These are phyloP conservation scores for Progne subis DNA, from an alignment of 2,113 vertebrate genomes.

Conservation along the genomic window DNA sequence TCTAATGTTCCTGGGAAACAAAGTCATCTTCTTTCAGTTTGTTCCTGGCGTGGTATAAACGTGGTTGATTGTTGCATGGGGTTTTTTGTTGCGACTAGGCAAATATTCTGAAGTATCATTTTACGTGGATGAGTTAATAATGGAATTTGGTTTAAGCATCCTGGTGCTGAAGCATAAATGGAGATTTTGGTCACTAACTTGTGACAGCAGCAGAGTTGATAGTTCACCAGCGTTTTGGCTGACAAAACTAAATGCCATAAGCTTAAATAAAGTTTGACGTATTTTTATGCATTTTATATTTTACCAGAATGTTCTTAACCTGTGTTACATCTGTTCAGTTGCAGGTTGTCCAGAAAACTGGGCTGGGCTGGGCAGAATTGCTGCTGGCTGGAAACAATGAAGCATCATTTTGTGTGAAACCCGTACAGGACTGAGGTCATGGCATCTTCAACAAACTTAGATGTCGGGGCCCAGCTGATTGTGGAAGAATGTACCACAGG, in stretches of 20 bases:
- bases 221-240: not conserved
- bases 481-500: slow-evolving; percentile 84
- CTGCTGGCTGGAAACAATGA: not conserved
- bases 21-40: accelerated
- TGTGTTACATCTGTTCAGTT: not conserved
- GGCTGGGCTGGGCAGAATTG: not conserved
- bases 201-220: not conserved
- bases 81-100: accelerated
- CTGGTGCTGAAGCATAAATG: accelerated
- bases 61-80: accelerated
- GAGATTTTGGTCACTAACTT: not conserved
- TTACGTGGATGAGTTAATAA: not conserved
- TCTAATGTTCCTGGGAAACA: not conserved
- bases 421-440: not conserved
- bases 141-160: not conserved
- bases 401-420: not conserved
- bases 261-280: not conserved
- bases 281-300: not conserved
- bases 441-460: slow-evolving; percentile 73
- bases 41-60: accelerated
- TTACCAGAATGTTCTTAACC: not conserved
- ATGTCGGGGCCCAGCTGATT: slow-evolving; percentile 74
- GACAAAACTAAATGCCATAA: not conserved
- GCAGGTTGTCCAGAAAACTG: not conserved
- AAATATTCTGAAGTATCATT: accelerated